Conservation (phyloP, 1,140 invertebrate species). For the Danaus plexippus region DNA sequence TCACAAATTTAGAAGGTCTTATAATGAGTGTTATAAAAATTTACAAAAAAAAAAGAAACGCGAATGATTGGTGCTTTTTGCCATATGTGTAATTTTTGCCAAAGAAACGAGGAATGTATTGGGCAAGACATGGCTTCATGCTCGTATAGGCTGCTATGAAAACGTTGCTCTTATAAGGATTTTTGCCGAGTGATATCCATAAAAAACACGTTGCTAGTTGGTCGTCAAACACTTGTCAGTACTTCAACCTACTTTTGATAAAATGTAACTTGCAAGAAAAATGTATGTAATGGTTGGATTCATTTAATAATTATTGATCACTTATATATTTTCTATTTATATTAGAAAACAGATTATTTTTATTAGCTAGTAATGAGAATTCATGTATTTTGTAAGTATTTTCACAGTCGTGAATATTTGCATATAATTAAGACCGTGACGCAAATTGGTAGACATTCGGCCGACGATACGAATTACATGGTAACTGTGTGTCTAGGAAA, state of each 20-base stretch:
- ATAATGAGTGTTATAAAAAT: too few species aligned
- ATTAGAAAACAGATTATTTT: too few species aligned
- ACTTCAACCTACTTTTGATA: not conserved
- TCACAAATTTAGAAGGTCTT: too few species aligned
- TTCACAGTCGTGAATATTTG: conserved; percentile 21
- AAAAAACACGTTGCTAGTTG: conserved; percentile 6
- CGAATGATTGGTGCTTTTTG: too few species aligned
- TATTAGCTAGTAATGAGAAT: conserved; percentile 13
- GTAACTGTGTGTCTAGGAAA: conserved; percentile 31
- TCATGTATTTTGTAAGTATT: conserved; percentile 14
- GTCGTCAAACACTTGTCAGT: conserved; percentile 3
- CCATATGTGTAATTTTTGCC: too few species aligned
- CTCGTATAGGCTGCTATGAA: conserved; percentile 6
- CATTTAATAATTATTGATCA: too few species aligned
- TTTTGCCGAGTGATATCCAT: not conserved
- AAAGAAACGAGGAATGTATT: conserved; percentile 15
- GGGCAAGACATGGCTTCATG: conserved; percentile 12
- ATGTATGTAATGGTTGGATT: not conserved
- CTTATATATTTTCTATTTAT: too few species aligned
- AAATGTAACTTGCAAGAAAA: not conserved
- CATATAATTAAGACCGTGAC: conserved; percentile 14
- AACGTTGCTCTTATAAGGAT: conserved; percentile 13
- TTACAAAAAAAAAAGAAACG: too few species aligned
- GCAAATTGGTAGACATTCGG: conserved; percentile 21
- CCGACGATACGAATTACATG: conserved; percentile 20